phyloP scores from a whole-genome alignment of 2,888 invertebrate genomes.

The Tipula confusa region DNA sequence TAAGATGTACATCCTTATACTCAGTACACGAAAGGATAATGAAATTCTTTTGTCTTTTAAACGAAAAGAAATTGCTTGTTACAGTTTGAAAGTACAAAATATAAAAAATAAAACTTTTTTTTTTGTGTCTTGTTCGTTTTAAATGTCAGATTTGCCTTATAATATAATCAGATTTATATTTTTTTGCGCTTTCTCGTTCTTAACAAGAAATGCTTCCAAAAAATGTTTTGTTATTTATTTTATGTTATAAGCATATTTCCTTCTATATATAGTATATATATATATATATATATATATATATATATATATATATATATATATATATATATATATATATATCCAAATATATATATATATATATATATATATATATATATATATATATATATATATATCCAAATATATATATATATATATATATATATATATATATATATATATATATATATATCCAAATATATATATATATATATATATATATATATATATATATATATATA shows the following conservation, averaged over 20 bases:
- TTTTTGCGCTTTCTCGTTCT: not conserved
- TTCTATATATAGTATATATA: not conserved
- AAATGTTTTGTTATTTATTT: not conserved
- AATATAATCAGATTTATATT: constrained; percentile 20
- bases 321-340: not conserved
- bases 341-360: not conserved
- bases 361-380: not conserved
- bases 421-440: not conserved
- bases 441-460: not conserved
- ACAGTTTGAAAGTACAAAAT: constrained; percentile 20
- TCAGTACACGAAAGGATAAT: not conserved
- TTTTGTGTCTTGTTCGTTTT: not conserved
- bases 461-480: not conserved
- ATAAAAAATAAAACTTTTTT: not conserved
- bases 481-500: not conserved
- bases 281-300: not conserved
- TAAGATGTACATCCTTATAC: not conserved
- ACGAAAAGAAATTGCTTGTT: constrained; percentile 1
- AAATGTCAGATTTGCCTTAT: constrained; percentile 25
- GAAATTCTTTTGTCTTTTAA: constrained; percentile 20
- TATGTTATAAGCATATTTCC: not conserved
- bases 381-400: not conserved
- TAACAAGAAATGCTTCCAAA: constrained; percentile 12
- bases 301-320: not conserved
- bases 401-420: not conserved